Conservation (phyloP, 2,888 invertebrate species). For the Apamea epomidion region DNA sequence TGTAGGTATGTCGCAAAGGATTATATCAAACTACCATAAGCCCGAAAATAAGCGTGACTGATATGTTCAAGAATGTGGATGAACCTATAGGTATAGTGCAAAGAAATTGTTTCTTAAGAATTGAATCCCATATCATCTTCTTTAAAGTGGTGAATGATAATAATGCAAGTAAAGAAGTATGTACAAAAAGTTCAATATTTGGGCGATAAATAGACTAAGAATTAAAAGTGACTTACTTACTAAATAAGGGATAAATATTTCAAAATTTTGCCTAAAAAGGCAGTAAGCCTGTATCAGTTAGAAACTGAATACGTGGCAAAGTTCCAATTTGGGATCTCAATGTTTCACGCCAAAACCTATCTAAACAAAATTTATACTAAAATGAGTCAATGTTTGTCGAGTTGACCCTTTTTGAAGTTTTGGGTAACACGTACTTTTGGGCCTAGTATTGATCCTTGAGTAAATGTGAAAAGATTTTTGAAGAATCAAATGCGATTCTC, state of each 20-base stretch:
- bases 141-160: background rate
- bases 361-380: slow-evolving; percentile 61
- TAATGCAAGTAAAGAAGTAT: background rate
- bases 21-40: slow-evolving; percentile 36
- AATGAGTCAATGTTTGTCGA: slow-evolving; percentile 62
- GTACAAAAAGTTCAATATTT: background rate
- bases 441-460: slow-evolving; percentile 7
- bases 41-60: slow-evolving; percentile 32
- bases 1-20: slow-evolving; percentile 26
- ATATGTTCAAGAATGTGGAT: slow-evolving; percentile 20
- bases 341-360: slow-evolving; percentile 55
- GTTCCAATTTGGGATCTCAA: slow-evolving; percentile 54
- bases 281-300: slow-evolving; percentile 38
- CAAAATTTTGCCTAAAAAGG: slow-evolving; percentile 4
- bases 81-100: background rate
- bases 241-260: background rate
- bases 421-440: slow-evolving; percentile 33
- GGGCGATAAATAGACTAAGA: background rate
- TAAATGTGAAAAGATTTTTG: slow-evolving; percentile 3
- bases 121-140: background rate
- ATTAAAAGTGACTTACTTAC: background rate
- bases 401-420: slow-evolving; percentile 59
- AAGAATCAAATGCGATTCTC: background rate
- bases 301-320: slow-evolving; percentile 58
- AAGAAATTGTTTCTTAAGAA: background rate